phyloP scores from a whole-genome alignment of 2,888 invertebrate genomes.

The Pasiphila rectangulata region DNA sequence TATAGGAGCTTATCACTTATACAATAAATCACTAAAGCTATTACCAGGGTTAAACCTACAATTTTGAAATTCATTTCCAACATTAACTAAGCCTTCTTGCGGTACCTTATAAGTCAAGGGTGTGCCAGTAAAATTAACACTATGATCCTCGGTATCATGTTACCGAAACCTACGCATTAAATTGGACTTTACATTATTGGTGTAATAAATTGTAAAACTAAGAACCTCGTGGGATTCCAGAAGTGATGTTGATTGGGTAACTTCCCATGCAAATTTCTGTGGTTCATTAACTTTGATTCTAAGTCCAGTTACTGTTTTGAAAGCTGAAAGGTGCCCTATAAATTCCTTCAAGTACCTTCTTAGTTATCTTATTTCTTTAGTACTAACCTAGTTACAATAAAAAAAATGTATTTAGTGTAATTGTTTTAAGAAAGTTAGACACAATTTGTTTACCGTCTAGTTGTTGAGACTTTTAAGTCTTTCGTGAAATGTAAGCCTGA shows the following conservation, averaged over 20 bases:
- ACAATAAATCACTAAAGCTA: too few relatives aligned
- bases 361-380: too few relatives aligned
- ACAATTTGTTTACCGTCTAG: too few relatives aligned
- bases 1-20: too few relatives aligned
- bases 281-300: not conserved
- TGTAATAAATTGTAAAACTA: constrained; percentile 28
- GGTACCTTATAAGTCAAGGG: constrained; percentile 15
- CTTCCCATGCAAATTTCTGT: not conserved
- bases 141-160: constrained; percentile 25
- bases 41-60: not conserved
- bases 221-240: not conserved
- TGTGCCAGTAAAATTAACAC: constrained; percentile 23
- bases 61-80: constrained; percentile 1
- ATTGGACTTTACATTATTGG: constrained; percentile 23
- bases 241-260: not conserved
- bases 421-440: too few relatives aligned
- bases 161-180: constrained; percentile 19
- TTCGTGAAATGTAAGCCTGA: too few relatives aligned
- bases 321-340: not conserved
- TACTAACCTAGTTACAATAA: too few relatives aligned
- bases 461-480: too few relatives aligned
- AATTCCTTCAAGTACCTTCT: too few relatives aligned
- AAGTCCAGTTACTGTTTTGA: too few relatives aligned
- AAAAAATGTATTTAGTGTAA: too few relatives aligned
- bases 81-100: constrained; percentile 5